Percentiles rank a stretch among this genome's conserved stretches.
Conservation (phyloP, 2,113 vertebrate species). For the Toxostoma redivivum region DNA sequence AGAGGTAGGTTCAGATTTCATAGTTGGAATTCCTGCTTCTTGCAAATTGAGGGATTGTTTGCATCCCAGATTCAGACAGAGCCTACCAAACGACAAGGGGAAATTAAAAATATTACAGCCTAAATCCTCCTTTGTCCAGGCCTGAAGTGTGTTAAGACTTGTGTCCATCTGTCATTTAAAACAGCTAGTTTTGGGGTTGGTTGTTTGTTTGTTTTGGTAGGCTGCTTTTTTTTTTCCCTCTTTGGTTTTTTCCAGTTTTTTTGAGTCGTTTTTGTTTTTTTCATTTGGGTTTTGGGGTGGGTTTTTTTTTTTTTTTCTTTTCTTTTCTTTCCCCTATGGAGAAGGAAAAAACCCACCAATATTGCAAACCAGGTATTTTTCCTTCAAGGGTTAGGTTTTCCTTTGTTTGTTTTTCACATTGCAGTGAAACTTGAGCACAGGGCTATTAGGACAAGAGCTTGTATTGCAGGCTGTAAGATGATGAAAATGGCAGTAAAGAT, state of each 20-base stretch:
- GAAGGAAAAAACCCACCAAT: neutral
- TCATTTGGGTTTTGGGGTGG: too few relatives aligned
- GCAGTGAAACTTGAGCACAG: slow-evolving; percentile 29
- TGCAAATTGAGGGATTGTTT: neutral
- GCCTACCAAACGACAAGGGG: neutral
- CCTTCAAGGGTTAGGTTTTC: slow-evolving; percentile 2
- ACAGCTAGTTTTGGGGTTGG: neutral
- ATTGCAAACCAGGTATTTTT: slow-evolving; percentile 21
- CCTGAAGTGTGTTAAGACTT: neutral
- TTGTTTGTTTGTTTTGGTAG: neutral
- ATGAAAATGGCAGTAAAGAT: slow-evolving; percentile 47
- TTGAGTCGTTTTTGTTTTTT: too few relatives aligned
- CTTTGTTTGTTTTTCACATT: slow-evolving; percentile 31
- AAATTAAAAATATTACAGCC: slow-evolving; percentile 20
- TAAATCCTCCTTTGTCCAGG: slow-evolving; percentile 13
- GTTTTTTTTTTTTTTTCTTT: too few relatives aligned
- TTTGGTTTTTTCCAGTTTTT: neutral
- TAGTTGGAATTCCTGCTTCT: slow-evolving; percentile 39
- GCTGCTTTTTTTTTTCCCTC: neutral
- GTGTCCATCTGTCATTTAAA: neutral
- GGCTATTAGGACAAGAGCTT: neutral
- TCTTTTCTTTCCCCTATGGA: neutral
- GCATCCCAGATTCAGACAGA: neutral
- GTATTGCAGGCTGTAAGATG: slow-evolving; percentile 32
- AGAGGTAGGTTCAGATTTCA: slow-evolving; percentile 20